These are phyloP conservation scores for Agapetus fuscipes DNA, from an alignment of 2,888 invertebrate species.

Conservation along the genomic window DNA sequence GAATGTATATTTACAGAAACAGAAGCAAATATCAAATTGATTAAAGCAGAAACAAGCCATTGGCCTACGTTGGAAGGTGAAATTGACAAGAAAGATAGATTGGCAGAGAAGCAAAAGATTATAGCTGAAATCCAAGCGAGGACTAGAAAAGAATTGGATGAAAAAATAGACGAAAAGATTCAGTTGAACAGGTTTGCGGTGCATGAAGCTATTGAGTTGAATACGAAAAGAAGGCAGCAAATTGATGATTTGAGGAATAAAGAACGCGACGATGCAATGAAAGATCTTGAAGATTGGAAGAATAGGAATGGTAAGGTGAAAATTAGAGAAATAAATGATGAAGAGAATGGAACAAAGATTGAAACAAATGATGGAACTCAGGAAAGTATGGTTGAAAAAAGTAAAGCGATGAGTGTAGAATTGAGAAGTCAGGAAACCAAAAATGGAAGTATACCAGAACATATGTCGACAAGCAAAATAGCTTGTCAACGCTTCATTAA, in stretches of 20 bases:
- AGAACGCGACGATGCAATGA: slow-evolving; percentile 54
- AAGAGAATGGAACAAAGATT: slow-evolving; percentile 15
- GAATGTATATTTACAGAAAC: slow-evolving; percentile 54
- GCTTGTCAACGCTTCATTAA: too few species aligned
- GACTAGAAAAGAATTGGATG: slow-evolving; percentile 45
- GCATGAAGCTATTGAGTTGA: slow-evolving; percentile 41
- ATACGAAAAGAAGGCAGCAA: slow-evolving; percentile 41
- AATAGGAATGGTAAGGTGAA: slow-evolving; percentile 22
- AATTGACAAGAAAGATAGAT: slow-evolving; percentile 47
- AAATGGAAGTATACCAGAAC: background rate
- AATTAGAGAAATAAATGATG: slow-evolving; percentile 26
- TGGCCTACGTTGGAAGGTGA: slow-evolving; percentile 52
- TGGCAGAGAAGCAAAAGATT: slow-evolving; percentile 45
- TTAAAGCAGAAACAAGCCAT: slow-evolving; percentile 44
- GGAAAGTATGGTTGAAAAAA: slow-evolving; percentile 16
- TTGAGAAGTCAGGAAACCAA: too few species aligned
- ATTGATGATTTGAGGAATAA: slow-evolving; percentile 54
- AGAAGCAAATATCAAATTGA: slow-evolving; percentile 54
- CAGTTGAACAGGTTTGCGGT: slow-evolving; percentile 47
- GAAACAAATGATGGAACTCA: slow-evolving; percentile 10
- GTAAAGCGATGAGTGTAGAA: too few species aligned
- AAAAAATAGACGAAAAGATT: slow-evolving; percentile 40
- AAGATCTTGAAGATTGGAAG: slow-evolving; percentile 54
- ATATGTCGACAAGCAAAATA: background rate
- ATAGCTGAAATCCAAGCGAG: slow-evolving; percentile 46